These are phyloP conservation scores for Pheosia tremula DNA, from an alignment of 2,888 invertebrate species.

Conservation along the genomic window DNA sequence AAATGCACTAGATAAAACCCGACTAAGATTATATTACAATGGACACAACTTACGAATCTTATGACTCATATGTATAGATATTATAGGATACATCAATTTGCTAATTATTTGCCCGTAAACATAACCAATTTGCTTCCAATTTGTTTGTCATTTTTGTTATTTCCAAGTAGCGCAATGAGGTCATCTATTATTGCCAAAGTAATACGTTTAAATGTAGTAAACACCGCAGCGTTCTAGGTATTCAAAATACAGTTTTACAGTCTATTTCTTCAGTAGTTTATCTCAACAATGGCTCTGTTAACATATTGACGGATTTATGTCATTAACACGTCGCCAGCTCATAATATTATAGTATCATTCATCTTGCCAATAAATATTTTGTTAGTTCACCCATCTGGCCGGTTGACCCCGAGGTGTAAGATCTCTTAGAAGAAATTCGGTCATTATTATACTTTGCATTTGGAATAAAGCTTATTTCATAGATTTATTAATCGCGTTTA, in stretches of 20 bases:
- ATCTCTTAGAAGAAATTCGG: no score
- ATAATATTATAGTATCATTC: constrained; percentile 27
- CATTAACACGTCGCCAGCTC: constrained; percentile 40
- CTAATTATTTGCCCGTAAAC: no score
- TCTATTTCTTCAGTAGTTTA: constrained; percentile 5
- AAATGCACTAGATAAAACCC: no score
- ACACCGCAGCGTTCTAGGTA: constrained; percentile 13
- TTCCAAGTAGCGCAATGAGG: constrained; percentile 24
- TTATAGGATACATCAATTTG: no score
- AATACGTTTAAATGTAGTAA: constrained; percentile 9
- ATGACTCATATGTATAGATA: no score
- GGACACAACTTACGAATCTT: no score
- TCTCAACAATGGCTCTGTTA: constrained; percentile 6
- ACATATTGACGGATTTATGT: constrained; percentile 34
- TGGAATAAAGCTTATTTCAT: no score
- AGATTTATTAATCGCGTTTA: no score
- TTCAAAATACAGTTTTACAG: constrained; percentile 11
- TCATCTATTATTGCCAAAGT: constrained; percentile 16
- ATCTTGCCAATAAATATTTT: constrained; percentile 23
- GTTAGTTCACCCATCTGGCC: constrained; percentile 15
- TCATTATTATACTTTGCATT: no score
- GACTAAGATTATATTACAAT: no score
- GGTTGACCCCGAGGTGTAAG: not conserved
- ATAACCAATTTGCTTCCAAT: constrained; percentile 5
- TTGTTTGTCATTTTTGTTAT: constrained; percentile 16